A percentile compares a stretch with the other conserved stretches of the same genome.
phyloP scores from a whole-genome alignment of 2,888 invertebrate species.

The Ophion ventricosus region DNA sequence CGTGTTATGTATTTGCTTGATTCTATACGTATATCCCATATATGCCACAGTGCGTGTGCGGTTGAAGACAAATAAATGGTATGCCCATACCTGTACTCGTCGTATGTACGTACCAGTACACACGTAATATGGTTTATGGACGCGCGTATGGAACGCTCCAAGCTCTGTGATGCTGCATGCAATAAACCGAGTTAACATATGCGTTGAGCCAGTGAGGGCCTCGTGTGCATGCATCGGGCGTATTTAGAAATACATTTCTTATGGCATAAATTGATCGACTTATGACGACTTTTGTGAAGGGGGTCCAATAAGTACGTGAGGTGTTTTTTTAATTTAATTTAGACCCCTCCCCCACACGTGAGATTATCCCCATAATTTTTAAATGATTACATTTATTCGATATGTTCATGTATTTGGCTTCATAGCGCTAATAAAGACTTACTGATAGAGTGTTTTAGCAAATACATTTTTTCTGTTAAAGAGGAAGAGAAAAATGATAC shows the following conservation, averaged over 20 bases:
- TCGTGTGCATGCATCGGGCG: constrained; percentile 55
- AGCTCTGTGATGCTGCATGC: constrained; percentile 48
- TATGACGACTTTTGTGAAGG: background rate
- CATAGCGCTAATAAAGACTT: no score
- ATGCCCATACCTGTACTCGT: background rate
- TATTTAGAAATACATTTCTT: no score
- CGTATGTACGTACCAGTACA: constrained; percentile 2
- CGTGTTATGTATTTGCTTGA: constrained; percentile 44
- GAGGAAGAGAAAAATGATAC: no score
- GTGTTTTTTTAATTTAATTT: no score
- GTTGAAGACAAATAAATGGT: background rate
- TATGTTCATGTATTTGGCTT: no score
- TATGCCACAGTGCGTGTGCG: background rate
- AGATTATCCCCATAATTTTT: no score
- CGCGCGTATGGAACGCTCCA: constrained; percentile 33
- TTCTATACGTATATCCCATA: constrained; percentile 5
- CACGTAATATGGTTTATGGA: constrained; percentile 17
- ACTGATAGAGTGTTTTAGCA: no score
- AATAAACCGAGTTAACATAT: constrained; percentile 49
- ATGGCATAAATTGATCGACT: no score
- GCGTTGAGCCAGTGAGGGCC: constrained; percentile 25
- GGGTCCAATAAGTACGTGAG: no score
- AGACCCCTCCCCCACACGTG: no score
- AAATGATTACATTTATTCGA: no score
- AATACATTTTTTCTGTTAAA: no score